Percentiles rank a stretch among this genome's conserved stretches.
phyloP scores from a whole-genome alignment of 1,140 invertebrate species.

The Trachymyrmex septentrionalis region DNA sequence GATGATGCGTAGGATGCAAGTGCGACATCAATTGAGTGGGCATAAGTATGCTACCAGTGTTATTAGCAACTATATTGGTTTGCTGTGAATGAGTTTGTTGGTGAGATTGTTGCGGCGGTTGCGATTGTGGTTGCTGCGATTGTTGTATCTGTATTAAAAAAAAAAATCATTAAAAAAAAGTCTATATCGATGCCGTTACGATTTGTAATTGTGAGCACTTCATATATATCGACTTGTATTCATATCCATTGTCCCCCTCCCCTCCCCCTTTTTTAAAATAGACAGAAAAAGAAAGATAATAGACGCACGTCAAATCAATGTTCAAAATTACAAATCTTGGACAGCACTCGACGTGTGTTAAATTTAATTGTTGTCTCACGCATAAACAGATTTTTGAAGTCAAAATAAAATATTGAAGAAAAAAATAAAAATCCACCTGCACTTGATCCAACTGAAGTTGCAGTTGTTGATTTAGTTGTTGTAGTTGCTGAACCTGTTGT shows the following conservation, averaged over 20 bases:
- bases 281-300: too few species aligned
- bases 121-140: conserved; percentile 83
- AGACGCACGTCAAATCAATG: too few species aligned
- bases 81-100: conserved; percentile 76
- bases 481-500: conserved; percentile 84
- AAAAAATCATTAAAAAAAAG: neutral
- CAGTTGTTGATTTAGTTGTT: conserved; percentile 85
- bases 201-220: too few species aligned
- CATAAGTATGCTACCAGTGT: conserved; percentile 80
- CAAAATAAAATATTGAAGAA: neutral
- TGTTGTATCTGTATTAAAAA: conserved; percentile 82
- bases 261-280: too few species aligned
- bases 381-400: neutral
- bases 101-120: conserved; percentile 82
- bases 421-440: conserved; percentile 71
- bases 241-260: too few species aligned
- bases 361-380: neutral
- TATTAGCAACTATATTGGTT: conserved; percentile 76
- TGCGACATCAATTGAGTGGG: conserved; percentile 84
- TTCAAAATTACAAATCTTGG: too few species aligned
- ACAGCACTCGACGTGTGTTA: neutral
- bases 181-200: too few species aligned
- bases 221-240: too few species aligned
- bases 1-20: conserved; percentile 83
- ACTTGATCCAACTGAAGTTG: conserved; percentile 85